phyloP scores from a whole-genome alignment of 2,797 vertebrate genomes.

The Hoplostethus mediterraneus region DNA sequence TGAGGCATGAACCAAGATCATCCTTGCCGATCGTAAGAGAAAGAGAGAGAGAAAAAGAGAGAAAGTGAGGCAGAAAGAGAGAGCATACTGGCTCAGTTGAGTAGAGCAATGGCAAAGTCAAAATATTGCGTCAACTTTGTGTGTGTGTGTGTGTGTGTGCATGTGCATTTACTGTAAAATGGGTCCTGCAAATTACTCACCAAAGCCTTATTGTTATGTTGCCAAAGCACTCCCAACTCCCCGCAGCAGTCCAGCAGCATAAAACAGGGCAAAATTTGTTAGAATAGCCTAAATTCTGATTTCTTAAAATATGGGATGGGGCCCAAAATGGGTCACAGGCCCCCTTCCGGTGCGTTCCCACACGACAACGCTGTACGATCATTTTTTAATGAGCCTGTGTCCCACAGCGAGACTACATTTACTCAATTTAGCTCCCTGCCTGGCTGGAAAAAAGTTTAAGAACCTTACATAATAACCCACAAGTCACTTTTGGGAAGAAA shows the following conservation, averaged over 20 bases:
- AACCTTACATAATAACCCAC: constrained; percentile 33
- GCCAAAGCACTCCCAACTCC: not conserved
- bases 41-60: not conserved
- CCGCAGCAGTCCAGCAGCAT: constrained; percentile 1
- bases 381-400: constrained; percentile 45
- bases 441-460: constrained; percentile 8
- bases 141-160: not conserved
- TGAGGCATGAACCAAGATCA: not conserved
- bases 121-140: not conserved
- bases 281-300: not conserved
- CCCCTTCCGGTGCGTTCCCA: constrained; percentile 41
- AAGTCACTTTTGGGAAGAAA: constrained; percentile 28
- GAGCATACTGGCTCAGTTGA: no score
- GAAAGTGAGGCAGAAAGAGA: no score
- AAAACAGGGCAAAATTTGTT: not conserved
- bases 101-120: no score
- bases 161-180: not conserved
- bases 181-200: not conserved
- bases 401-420: not conserved
- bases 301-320: not conserved
- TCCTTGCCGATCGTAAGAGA: constrained; percentile 10
- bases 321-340: constrained; percentile 45
- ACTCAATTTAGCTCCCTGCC: constrained; percentile 23
- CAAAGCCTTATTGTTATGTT: not conserved
- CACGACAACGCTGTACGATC: constrained; percentile 13